These are phyloP conservation scores for Eleutherodactylus coqui DNA, from an alignment of 2,797 vertebrate species.

Conservation along the genomic window DNA sequence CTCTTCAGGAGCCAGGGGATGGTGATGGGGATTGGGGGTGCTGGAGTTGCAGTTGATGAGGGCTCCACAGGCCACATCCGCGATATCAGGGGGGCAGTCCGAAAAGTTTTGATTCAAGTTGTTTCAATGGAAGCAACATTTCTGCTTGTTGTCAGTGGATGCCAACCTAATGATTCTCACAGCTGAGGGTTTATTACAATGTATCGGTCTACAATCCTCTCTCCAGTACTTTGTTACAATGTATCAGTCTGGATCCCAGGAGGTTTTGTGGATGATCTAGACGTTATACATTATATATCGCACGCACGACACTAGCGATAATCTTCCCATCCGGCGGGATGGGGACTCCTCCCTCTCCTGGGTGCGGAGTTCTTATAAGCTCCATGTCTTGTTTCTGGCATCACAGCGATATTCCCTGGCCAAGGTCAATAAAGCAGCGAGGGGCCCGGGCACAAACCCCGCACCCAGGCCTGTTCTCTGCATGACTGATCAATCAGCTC, in stretches of 20 bases:
- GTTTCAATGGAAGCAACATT: no score
- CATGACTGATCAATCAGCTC: constrained; percentile 33
- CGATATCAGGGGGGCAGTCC: no score
- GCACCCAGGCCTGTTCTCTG: neutral
- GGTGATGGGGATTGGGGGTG: no score
- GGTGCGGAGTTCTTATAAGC: no score
- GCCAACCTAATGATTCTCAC: no score
- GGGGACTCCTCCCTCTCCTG: neutral
- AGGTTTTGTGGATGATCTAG: neutral
- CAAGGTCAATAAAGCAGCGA: neutral
- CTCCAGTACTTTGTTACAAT: neutral
- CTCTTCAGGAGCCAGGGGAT: no score
- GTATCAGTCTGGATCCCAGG: neutral
- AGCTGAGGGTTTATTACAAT: neutral
- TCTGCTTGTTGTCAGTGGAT: no score
- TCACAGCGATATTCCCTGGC: neutral
- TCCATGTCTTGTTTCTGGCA: no score
- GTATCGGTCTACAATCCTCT: neutral
- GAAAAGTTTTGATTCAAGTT: no score
- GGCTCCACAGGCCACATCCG: no score
- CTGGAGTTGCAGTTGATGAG: no score
- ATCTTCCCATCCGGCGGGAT: neutral
- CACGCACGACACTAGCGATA: no score
- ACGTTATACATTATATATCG: neutral
- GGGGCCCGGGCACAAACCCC: neutral